Evolutionary conservation across 2,888 invertebrate species (phyloP).

Genomic region (Polylopha cassiicola): DNA sequence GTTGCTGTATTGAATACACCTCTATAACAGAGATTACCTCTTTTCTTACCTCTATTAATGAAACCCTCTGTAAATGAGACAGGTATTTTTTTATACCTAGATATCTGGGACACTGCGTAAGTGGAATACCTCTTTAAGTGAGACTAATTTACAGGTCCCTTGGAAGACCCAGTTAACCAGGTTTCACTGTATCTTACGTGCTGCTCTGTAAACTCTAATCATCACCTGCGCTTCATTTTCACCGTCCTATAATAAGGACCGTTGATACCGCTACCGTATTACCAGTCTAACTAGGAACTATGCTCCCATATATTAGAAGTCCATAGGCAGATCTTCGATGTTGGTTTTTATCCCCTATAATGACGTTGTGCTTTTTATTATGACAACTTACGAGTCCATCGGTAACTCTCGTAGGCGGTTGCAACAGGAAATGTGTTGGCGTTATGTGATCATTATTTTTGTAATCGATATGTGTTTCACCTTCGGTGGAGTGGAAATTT

Average conservation of each 20-base stretch:
- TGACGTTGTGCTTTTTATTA: constrained; percentile 16
- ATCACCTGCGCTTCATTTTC: constrained; percentile 14
- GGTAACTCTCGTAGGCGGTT: constrained; percentile 27
- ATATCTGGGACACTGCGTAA: too few species aligned
- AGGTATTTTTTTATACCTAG: too few species aligned
- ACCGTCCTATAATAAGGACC: constrained; percentile 16
- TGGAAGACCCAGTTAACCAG: too few species aligned
- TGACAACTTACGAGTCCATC: constrained; percentile 17
- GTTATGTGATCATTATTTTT: constrained; percentile 33
- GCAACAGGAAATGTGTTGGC: constrained; percentile 40
- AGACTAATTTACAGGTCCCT: too few species aligned
- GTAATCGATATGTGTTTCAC: constrained; percentile 30
- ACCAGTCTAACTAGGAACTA: not conserved
- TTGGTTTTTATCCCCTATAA: constrained; percentile 11
- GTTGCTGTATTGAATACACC: too few species aligned
- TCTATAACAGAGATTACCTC: too few species aligned
- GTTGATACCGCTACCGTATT: constrained; percentile 4
- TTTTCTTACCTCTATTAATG: too few species aligned
- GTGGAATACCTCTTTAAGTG: too few species aligned
- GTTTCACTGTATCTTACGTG: too few species aligned
- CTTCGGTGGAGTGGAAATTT: constrained; percentile 13
- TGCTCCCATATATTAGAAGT: not conserved
- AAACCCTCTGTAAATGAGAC: too few species aligned
- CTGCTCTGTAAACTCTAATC: constrained; percentile 17
- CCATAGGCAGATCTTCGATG: constrained; percentile 7